Percentiles rank a stretch among this genome's conserved stretches.
These are phyloP conservation scores for Virgularia gustaviana DNA, from an alignment of 92 coral and sea anemone genomes.

Conservation along the genomic window DNA sequence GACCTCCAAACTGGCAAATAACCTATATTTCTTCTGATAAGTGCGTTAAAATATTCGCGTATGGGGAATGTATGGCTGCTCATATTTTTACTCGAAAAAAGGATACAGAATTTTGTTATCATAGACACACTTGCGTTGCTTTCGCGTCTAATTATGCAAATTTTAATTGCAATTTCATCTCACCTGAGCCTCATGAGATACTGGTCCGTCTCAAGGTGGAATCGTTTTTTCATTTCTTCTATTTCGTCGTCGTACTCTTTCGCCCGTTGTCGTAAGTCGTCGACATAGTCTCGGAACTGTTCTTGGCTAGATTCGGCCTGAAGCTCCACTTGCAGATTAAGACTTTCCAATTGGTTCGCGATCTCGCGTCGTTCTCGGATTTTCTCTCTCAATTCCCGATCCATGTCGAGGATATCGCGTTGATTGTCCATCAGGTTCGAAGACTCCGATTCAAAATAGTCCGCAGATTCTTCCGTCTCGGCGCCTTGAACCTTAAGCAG, in stretches of 20 bases:
- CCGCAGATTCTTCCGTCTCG: background rate
- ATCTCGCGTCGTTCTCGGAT: slow-evolving; percentile 22
- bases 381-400: background rate
- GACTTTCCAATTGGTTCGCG: background rate
- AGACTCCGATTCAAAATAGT: slow-evolving; percentile 21
- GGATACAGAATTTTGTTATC: too few species aligned
- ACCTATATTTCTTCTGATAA: too few species aligned
- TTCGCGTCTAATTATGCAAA: too few species aligned
- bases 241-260: slow-evolving; percentile 64
- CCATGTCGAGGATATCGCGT: background rate
- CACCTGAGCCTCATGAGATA: slow-evolving; percentile 77
- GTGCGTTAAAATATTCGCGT: too few species aligned
- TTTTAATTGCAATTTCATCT: too few species aligned
- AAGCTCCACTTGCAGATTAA: slow-evolving; percentile 13
- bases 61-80: too few species aligned
- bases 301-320: slow-evolving; percentile 32
- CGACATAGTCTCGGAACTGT: slow-evolving; percentile 36
- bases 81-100: too few species aligned
- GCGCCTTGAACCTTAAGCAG: background rate
- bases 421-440: slow-evolving; percentile 10
- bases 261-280: slow-evolving; percentile 56
- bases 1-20: too few species aligned
- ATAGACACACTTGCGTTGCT: too few species aligned
- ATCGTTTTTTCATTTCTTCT: slow-evolving; percentile 55
- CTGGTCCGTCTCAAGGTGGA: slow-evolving; percentile 64